Conservation (phyloP, 1,140 invertebrate genomes). For the Aphelenchoides fujianensis region DNA sequence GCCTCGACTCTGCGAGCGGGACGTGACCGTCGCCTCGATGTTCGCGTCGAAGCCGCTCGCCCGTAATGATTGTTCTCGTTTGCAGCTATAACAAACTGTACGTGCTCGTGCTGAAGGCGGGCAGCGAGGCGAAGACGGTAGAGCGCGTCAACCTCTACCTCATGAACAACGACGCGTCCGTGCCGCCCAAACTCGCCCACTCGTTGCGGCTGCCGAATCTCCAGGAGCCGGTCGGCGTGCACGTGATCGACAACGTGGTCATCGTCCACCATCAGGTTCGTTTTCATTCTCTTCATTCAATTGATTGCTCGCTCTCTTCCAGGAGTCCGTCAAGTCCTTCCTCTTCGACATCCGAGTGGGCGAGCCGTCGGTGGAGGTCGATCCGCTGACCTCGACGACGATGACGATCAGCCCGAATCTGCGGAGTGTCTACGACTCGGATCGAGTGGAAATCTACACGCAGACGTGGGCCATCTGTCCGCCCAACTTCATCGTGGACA, state of each 20-base stretch:
- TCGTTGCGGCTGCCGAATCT: background rate
- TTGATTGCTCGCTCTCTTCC: background rate
- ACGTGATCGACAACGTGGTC: conserved; percentile 39
- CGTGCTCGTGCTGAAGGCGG: conserved; percentile 24
- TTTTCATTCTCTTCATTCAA: conserved; percentile 14
- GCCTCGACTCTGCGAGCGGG: conserved; percentile 25
- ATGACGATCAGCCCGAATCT: conserved; percentile 8
- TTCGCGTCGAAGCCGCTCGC: background rate
- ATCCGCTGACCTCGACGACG: conserved; percentile 9
- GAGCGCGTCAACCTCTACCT: conserved; percentile 29
- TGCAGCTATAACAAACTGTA: conserved; percentile 23
- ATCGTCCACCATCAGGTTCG: conserved; percentile 32
- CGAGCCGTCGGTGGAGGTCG: conserved; percentile 1
- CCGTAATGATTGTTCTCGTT: background rate
- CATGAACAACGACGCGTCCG: background rate
- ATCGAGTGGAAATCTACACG: background rate
- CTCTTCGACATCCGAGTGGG: conserved; percentile 34
- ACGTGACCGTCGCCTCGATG: conserved; percentile 36
- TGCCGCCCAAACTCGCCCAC: conserved; percentile 19
- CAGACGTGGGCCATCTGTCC: conserved; percentile 37
- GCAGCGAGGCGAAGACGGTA: background rate
- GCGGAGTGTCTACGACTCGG: background rate
- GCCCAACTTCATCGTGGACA: conserved; percentile 38
- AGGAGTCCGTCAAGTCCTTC: conserved; percentile 21
- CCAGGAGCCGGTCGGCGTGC: conserved; percentile 25